phyloP scores from a whole-genome alignment of 1,140 invertebrate species.

The Drosophila punjabiensis region DNA sequence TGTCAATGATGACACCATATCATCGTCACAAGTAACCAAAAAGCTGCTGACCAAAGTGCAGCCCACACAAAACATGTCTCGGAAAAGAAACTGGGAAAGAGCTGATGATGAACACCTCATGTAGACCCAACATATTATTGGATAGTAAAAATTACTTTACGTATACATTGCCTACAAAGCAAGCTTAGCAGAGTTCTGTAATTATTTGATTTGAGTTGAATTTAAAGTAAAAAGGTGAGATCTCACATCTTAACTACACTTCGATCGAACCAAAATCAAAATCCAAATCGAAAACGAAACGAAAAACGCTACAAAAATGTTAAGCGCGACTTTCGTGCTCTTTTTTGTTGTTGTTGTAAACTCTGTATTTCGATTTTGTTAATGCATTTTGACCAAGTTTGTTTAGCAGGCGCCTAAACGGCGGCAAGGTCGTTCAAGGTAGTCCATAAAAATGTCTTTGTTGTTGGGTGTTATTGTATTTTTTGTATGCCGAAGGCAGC shows the following conservation, averaged over 20 bases:
- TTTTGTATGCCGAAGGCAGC: slow-evolving; percentile 42
- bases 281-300: slow-evolving; percentile 16
- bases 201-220: neutral
- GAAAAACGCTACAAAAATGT: slow-evolving; percentile 50
- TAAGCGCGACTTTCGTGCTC: slow-evolving; percentile 45
- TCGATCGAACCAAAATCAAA: slow-evolving; percentile 15
- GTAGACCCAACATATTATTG: neutral
- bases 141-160: neutral
- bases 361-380: slow-evolving; percentile 42
- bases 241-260: neutral
- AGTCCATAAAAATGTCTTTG: slow-evolving; percentile 63
- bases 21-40: slow-evolving; percentile 37
- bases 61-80: slow-evolving; percentile 32
- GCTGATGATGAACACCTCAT: neutral
- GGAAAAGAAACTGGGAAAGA: slow-evolving; percentile 20
- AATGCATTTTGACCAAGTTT: slow-evolving; percentile 81
- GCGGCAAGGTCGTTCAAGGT: slow-evolving; percentile 80
- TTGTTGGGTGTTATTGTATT: slow-evolving; percentile 20
- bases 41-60: slow-evolving; percentile 45
- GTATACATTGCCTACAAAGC: neutral
- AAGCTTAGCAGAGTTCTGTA: neutral
- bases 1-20: slow-evolving; percentile 82
- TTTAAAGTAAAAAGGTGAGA: neutral
- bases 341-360: slow-evolving; percentile 6
- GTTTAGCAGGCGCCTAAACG: slow-evolving; percentile 63